Conservation (phyloP, 2,797 vertebrate genomes). For the Falco novaeseelandiae region DNA sequence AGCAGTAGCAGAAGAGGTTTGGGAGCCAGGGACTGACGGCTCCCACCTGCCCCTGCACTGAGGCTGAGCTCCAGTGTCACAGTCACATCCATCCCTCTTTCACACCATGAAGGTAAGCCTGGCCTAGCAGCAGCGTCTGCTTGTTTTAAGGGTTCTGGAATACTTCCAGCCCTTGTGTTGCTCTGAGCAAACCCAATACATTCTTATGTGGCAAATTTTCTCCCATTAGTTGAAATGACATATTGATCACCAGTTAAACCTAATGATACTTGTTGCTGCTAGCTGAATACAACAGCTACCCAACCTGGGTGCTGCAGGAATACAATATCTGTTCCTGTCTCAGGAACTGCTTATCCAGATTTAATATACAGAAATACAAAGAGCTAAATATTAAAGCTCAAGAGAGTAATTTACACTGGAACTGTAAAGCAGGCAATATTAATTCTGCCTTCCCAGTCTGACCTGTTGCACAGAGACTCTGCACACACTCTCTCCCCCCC, state of each 20-base stretch:
- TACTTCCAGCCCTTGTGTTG: not conserved
- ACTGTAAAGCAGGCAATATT: not conserved
- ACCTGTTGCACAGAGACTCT: not conserved
- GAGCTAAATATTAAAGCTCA: not conserved
- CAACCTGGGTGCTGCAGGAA: not conserved
- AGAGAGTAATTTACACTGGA: not conserved
- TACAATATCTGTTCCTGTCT: not conserved
- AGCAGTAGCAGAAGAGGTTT: not conserved
- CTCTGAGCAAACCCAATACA: not conserved
- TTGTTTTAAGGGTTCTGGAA: not conserved
- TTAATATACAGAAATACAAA: not conserved
- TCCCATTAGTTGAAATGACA: not conserved
- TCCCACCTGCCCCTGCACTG: fast-evolving
- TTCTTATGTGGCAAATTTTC: not conserved
- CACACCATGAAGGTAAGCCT: not conserved
- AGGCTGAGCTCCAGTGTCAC: not conserved
- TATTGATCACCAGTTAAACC: not conserved
- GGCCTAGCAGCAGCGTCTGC: not conserved
- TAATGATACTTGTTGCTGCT: not conserved
- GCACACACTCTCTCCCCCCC: not conserved
- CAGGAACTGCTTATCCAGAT: not conserved
- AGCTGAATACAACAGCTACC: not conserved
- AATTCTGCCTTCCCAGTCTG: not conserved
- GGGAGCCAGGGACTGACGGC: not conserved
- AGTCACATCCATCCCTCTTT: not conserved